Percentiles rank a stretch among this genome's conserved stretches.
phyloP scores from a whole-genome alignment of 2,888 invertebrate species.

The Hirudinaria manillensis region DNA sequence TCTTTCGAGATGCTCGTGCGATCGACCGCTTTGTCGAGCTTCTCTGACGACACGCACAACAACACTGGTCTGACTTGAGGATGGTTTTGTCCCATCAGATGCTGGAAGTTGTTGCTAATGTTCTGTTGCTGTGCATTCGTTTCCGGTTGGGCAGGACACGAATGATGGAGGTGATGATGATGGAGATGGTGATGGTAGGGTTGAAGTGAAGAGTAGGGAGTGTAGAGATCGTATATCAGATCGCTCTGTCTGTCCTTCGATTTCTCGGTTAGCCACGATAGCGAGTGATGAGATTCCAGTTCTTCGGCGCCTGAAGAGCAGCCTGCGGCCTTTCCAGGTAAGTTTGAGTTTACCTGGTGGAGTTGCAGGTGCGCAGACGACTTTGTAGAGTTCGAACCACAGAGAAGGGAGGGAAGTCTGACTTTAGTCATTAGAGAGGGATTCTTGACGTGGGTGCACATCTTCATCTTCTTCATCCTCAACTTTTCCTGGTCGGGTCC shows the following conservation, averaged over 20 bases:
- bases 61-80: constrained; percentile 6
- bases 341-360: neutral
- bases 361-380: constrained; percentile 13
- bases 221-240: constrained; percentile 26
- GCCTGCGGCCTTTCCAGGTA: neutral
- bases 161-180: constrained; percentile 14
- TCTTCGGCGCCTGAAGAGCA: constrained; percentile 9
- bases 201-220: constrained; percentile 9
- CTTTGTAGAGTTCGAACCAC: neutral
- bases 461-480: neutral
- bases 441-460: neutral
- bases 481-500: neutral
- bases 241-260: constrained; percentile 20
- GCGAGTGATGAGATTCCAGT: neutral
- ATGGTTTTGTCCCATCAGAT: neutral
- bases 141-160: neutral
- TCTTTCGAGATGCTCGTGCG: too few species aligned
- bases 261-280: neutral
- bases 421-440: neutral
- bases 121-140: neutral
- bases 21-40: neutral
- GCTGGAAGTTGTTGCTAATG: neutral
- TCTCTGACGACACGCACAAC: constrained; percentile 20
- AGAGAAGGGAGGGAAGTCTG: neutral
- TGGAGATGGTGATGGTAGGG: constrained; percentile 4